phyloP scores from a whole-genome alignment of 2,888 invertebrate species.

The Torymus texanus region DNA sequence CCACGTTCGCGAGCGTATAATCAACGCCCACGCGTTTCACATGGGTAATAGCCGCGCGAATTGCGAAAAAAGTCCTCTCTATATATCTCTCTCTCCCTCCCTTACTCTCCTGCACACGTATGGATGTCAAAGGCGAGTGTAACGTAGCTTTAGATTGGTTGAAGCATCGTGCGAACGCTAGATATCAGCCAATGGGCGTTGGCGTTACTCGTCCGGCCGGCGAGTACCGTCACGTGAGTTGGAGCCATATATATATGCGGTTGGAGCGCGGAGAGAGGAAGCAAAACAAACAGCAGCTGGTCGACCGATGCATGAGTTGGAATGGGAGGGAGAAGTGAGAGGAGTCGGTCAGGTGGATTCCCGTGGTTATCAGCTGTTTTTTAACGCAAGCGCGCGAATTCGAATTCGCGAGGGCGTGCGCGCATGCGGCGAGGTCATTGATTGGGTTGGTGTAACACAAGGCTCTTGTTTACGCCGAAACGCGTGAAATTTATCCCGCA shows the following conservation, averaged over 20 bases:
- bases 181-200: background rate
- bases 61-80: too few species aligned
- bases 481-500: too few species aligned
- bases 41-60: conserved; percentile 15
- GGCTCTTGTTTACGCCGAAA: too few species aligned
- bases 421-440: too few species aligned
- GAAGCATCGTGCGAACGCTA: background rate
- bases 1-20: too few species aligned
- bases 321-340: background rate
- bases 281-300: conserved; percentile 81
- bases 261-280: conserved; percentile 77
- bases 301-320: background rate
- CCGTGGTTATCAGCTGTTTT: conserved; percentile 41
- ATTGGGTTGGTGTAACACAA: too few species aligned
- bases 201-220: conserved; percentile 6
- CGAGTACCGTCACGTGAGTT: conserved; percentile 80
- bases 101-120: conserved; percentile 64
- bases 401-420: background rate
- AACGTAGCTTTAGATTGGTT: conserved; percentile 39
- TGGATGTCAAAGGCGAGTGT: background rate
- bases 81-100: conserved; percentile 9
- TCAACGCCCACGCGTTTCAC: too few species aligned
- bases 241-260: conserved; percentile 71
- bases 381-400: background rate
- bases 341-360: conserved; percentile 36